These are phyloP conservation scores for Mastigias papua DNA, from an alignment of 30 jellyfish, hydroid and myxozoan species.

Conservation along the genomic window DNA sequence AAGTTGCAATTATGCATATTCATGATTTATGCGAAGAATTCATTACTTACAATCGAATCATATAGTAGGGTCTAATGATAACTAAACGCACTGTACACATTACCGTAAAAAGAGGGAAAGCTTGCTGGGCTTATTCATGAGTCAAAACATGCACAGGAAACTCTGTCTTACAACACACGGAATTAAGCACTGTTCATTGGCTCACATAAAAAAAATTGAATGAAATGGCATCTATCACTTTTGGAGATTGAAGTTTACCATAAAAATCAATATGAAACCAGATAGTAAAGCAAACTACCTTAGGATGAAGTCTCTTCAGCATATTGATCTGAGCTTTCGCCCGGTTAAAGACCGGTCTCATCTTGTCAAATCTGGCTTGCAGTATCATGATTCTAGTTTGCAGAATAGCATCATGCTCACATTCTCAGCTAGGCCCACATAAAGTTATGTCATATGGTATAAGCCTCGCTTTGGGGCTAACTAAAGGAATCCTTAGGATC, in stretches of 20 bases:
- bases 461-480: constrained; percentile 15
- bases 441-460: constrained; percentile 28
- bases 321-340: background rate
- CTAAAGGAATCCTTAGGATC: background rate
- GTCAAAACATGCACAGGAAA: too few relatives aligned
- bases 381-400: background rate
- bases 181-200: too few relatives aligned
- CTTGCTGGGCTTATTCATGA: too few relatives aligned
- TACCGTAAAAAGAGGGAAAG: too few relatives aligned
- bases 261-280: background rate
- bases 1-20: too few relatives aligned
- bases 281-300: background rate
- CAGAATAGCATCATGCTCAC: constrained; percentile 23
- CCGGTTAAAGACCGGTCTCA: constrained; percentile 13
- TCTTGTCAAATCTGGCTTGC: constrained; percentile 12
- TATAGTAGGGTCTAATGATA: too few relatives aligned
- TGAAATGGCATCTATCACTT: too few relatives aligned
- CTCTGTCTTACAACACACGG: too few relatives aligned
- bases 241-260: background rate
- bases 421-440: background rate
- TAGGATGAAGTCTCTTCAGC: background rate
- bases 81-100: too few relatives aligned
- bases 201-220: too few relatives aligned
- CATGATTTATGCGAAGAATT: too few relatives aligned
- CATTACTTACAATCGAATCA: too few relatives aligned